A percentile compares a stretch with the other conserved stretches of the same genome.
phyloP scores from a whole-genome alignment of 2,797 vertebrate genomes.

The Staurois parvus region DNA sequence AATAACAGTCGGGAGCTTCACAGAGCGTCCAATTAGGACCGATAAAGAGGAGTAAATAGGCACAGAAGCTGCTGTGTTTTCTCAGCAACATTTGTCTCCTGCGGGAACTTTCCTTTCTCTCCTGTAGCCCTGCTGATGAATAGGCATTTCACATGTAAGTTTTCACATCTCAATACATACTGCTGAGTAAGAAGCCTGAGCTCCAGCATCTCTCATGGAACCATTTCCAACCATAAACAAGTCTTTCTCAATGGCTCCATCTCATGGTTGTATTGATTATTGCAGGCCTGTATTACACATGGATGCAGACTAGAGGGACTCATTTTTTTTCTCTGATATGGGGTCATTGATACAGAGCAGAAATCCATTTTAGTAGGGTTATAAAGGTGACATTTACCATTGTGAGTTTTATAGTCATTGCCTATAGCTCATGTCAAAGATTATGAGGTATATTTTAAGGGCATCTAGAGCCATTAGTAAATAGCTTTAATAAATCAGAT shows the following conservation, averaged over 20 bases:
- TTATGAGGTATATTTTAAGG: neutral
- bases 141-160: conserved; percentile 21
- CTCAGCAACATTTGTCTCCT: conserved; percentile 9
- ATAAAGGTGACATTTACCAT: conserved; percentile 4
- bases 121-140: conserved; percentile 8
- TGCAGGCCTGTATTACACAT: conserved; percentile 59
- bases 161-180: conserved; percentile 14
- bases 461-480: neutral
- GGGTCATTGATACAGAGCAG: neutral
- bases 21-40: conserved; percentile 12
- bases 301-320: neutral
- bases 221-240: conserved; percentile 46
- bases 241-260: conserved; percentile 74
- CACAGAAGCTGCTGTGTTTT: neutral
- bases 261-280: conserved; percentile 69
- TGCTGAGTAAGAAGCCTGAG: conserved; percentile 33
- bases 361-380: neutral
- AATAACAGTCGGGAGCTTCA: neutral
- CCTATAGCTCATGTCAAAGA: neutral
- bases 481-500: neutral
- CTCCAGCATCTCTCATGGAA: conserved; percentile 18
- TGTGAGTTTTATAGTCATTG: neutral
- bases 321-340: neutral
- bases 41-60: neutral
- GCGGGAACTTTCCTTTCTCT: neutral